Percentiles rank a stretch among this genome's conserved stretches.
Evolutionary conservation across 2,888 invertebrate genomes (phyloP).

Genomic region (Frankliniella fusca): DNA sequence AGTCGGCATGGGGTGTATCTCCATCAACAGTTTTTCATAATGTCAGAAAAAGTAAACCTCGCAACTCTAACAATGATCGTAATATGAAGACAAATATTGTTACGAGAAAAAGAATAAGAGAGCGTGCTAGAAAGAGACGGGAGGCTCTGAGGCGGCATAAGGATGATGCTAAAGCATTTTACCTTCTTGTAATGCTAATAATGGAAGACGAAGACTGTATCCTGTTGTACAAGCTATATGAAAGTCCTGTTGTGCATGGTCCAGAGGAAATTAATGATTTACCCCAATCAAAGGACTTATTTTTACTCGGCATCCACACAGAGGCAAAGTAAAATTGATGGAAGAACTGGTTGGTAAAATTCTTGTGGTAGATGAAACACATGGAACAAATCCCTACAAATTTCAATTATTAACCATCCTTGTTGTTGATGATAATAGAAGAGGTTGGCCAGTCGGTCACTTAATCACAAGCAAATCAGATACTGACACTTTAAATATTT

Average conservation of each 20-base stretch:
- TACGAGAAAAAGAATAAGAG: neutral
- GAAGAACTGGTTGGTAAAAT: neutral
- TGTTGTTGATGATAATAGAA: constrained; percentile 29
- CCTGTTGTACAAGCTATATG: neutral
- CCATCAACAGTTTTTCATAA: neutral
- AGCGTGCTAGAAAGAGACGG: neutral
- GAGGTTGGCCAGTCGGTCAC: constrained; percentile 30
- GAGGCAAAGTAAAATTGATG: neutral
- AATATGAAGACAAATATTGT: neutral
- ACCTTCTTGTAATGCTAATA: neutral
- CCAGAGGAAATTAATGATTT: neutral
- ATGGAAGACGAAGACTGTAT: neutral
- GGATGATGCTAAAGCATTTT: neutral
- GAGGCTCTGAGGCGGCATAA: neutral
- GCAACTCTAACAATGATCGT: neutral
- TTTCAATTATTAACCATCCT: constrained; percentile 27
- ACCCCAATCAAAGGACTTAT: neutral
- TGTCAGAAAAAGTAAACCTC: neutral
- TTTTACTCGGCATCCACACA: neutral
- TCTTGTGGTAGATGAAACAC: neutral
- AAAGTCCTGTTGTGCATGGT: neutral
- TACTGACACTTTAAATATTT: neutral
- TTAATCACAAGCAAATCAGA: constrained; percentile 29
- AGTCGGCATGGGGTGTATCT: neutral
- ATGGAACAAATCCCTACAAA: constrained; percentile 28